Conservation (phyloP, 2,113 vertebrate genomes). For the Mola mola region DNA sequence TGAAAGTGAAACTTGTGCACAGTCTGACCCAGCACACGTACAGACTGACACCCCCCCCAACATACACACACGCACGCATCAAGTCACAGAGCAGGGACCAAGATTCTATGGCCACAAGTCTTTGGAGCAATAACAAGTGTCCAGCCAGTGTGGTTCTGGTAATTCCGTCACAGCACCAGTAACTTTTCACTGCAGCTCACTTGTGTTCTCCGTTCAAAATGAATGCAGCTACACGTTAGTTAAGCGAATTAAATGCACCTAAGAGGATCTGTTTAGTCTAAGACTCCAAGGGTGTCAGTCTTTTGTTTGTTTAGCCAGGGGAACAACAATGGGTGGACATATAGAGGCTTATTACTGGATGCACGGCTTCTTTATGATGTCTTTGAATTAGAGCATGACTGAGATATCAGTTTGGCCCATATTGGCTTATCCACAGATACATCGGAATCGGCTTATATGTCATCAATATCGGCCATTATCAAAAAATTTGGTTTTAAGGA, state of each 20-base stretch:
- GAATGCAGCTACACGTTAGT: slow-evolving; percentile 11
- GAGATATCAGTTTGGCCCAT: too few relatives aligned
- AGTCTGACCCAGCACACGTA: slow-evolving; percentile 1
- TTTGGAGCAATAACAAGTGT: slow-evolving; percentile 29
- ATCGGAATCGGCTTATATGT: too few relatives aligned
- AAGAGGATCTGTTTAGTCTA: slow-evolving; percentile 21
- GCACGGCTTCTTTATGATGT: slow-evolving; percentile 18
- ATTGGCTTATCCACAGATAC: too few relatives aligned
- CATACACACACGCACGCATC: too few relatives aligned
- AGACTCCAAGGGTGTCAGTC: slow-evolving; percentile 2
- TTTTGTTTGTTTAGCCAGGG: slow-evolving; percentile 22
- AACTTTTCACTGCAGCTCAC: slow-evolving; percentile 62
- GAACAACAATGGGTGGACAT: neutral
- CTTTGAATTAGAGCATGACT: too few relatives aligned
- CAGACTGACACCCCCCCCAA: neutral
- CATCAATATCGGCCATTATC: too few relatives aligned
- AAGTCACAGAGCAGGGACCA: too few relatives aligned
- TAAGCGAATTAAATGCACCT: slow-evolving; percentile 14
- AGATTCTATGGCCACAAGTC: too few relatives aligned
- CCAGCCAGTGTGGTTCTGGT: slow-evolving; percentile 43
- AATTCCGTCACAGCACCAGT: slow-evolving; percentile 53
- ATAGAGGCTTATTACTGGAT: neutral
- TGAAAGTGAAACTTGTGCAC: slow-evolving; percentile 9
- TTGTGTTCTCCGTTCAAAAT: slow-evolving; percentile 15
- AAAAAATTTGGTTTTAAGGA: too few relatives aligned